Base-by-base conservation (phyloP, 2,797 vertebrate genomes). In the Pseudomugil tenellus region DNA sequence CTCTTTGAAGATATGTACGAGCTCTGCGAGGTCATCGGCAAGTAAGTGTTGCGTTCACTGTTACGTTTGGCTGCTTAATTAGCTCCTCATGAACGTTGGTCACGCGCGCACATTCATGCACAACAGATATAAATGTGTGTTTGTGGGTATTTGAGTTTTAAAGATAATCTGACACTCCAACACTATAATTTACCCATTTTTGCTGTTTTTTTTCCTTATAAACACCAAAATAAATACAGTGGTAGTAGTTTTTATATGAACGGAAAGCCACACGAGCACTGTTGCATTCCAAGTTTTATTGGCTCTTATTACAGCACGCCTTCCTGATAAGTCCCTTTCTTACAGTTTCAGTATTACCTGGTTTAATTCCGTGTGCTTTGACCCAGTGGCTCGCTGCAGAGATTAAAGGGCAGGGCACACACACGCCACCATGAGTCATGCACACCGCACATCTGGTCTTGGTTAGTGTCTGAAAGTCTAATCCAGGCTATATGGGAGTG, bases 1-100 rank as follows among this genome's bases (percentile, higher is more conserved):
- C 95, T 98, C 57, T 98, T 98, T 93, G 97, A 98, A 93, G 97
- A 98, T 93, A 97, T 98, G 79, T 98, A 98, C 90, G 97, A 98
- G 96, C 96, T 98, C 76, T 98, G 97, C 82, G 97, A 98, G 95
- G 97, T 98, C 93, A 98, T 98, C 88, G 97, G 97, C 86, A 98
- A 98, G 97, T 98, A 94, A 98, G 97, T 98, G 23, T 8, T 11
- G 28, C 2, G 5, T 31, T 25, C 19, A 10, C n/a, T 21, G 63
- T 32, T 13, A 31, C 37, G 41, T 6, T 2, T 43, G 56, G 55
- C 57, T 77, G 67, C 61, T 31, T 73, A 62, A 70, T 75, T 56
- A 63, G 67, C 76, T 31, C 63, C 67, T 62, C 59, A 57, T 28
- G 17, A 41, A 39, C 41, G 46, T 37, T 31, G 55, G 61, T 56